Percentiles rank a stretch among this genome's conserved stretches.
phyloP scores from a whole-genome alignment of 2,113 vertebrate species.

The Aviceda subcristata region DNA sequence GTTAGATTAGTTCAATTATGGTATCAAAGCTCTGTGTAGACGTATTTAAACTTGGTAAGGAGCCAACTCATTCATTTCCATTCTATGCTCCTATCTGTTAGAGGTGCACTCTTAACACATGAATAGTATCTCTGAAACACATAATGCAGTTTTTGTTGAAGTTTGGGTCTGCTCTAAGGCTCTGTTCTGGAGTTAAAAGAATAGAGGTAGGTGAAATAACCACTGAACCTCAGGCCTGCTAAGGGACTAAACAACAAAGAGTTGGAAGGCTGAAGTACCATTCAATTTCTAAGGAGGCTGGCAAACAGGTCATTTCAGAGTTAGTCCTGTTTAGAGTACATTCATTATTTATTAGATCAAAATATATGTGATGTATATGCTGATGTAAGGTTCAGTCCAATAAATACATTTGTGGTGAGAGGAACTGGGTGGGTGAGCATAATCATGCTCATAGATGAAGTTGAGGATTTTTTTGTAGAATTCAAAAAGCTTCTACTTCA shows the following conservation, averaged over 20 bases:
- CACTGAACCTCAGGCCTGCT: too few species aligned
- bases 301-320: neutral
- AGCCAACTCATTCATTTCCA: neutral
- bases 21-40: neutral
- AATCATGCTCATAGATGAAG: neutral
- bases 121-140: neutral
- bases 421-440: neutral
- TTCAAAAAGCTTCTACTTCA: neutral
- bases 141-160: neutral
- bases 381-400: neutral
- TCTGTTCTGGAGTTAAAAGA: neutral
- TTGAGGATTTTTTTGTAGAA: neutral
- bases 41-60: neutral
- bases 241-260: neutral
- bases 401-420: neutral
- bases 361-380: too few species aligned
- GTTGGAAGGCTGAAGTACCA: neutral
- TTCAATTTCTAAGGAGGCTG: neutral
- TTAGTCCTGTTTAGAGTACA: neutral
- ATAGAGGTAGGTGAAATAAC: neutral
- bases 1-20: neutral
- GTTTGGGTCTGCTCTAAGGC: neutral
- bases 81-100: neutral
- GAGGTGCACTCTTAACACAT: neutral
- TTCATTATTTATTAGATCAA: neutral